A percentile compares a stretch with the other conserved stretches of the same genome.
Evolutionary conservation across 2,888 invertebrate species (phyloP).

Genomic region (Eupeodes luniger): DNA sequence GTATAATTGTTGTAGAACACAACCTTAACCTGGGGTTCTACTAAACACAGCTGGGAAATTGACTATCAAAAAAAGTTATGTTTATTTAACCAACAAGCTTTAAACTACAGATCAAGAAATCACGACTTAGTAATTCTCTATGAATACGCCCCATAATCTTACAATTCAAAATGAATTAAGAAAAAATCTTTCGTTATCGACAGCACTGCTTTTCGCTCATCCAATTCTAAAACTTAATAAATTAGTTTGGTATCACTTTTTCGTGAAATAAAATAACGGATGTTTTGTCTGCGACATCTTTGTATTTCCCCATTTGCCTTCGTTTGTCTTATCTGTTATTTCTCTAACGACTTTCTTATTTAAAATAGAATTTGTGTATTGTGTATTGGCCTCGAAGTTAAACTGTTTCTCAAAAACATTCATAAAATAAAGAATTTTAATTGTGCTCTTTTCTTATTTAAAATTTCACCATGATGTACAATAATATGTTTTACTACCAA

Average conservation of each 20-base stretch:
- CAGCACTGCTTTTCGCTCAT: not conserved
- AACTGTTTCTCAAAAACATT: not conserved
- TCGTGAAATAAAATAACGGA: conserved; percentile 44
- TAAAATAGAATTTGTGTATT: not conserved
- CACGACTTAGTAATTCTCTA: too few species aligned
- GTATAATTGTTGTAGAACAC: too few species aligned
- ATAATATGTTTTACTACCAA: conserved; percentile 1
- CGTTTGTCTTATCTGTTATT: not conserved
- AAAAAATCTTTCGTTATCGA: too few species aligned
- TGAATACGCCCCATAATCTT: too few species aligned
- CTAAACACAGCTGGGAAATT: too few species aligned
- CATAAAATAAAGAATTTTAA: not conserved
- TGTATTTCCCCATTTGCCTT: not conserved
- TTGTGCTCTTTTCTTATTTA: not conserved
- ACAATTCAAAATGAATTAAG: too few species aligned
- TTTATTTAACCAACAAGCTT: too few species aligned
- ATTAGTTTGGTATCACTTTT: conserved; percentile 40
- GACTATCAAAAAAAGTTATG: too few species aligned
- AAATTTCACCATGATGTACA: not conserved
- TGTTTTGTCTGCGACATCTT: conserved; percentile 18
- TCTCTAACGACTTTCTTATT: conserved; percentile 2
- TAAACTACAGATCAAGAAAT: too few species aligned
- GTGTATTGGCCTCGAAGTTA: not conserved
- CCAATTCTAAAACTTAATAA: not conserved
- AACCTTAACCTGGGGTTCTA: too few species aligned